phyloP scores from a whole-genome alignment of 1,140 invertebrate genomes.

The Probaryconus sp. region DNA sequence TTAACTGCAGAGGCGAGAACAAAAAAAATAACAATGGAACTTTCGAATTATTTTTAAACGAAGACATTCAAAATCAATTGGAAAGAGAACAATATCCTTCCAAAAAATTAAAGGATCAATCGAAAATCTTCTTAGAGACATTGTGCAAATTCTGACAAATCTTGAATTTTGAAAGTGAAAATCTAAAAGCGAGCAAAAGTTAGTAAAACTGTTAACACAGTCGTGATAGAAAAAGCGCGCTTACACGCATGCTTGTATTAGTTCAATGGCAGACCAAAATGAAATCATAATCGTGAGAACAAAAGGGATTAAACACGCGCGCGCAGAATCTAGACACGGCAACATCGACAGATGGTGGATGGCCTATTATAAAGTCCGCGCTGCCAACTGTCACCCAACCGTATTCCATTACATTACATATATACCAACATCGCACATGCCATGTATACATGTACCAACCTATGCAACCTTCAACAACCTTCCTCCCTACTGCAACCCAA shows the following conservation, averaged over 20 bases:
- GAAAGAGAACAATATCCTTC: too few relatives aligned
- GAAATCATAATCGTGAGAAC: constrained; percentile 29
- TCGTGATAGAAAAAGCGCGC: too few relatives aligned
- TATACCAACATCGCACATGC: constrained; percentile 25
- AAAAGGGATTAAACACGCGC: constrained; percentile 41
- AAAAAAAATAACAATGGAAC: too few relatives aligned
- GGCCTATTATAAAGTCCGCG: constrained; percentile 54
- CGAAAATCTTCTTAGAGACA: too few relatives aligned
- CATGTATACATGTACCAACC: constrained; percentile 15
- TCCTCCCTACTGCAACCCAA: neutral
- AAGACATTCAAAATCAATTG: too few relatives aligned
- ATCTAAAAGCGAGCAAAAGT: too few relatives aligned
- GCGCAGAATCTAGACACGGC: constrained; percentile 38
- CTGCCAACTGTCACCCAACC: constrained; percentile 59
- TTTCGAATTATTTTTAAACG: too few relatives aligned
- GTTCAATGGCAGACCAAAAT: constrained; percentile 4
- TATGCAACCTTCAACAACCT: neutral
- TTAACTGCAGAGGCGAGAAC: too few relatives aligned
- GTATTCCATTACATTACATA: constrained; percentile 61
- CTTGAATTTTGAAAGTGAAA: too few relatives aligned
- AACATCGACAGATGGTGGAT: constrained; percentile 57
- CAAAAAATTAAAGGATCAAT: too few relatives aligned
- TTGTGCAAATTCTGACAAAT: too few relatives aligned
- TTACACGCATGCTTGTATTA: constrained; percentile 6
- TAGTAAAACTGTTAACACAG: too few relatives aligned